Evolutionary conservation across 2,888 invertebrate species (phyloP), one percentile per base, ranked within the genome.

Genomic region (Tenodera sinensis): DNA sequence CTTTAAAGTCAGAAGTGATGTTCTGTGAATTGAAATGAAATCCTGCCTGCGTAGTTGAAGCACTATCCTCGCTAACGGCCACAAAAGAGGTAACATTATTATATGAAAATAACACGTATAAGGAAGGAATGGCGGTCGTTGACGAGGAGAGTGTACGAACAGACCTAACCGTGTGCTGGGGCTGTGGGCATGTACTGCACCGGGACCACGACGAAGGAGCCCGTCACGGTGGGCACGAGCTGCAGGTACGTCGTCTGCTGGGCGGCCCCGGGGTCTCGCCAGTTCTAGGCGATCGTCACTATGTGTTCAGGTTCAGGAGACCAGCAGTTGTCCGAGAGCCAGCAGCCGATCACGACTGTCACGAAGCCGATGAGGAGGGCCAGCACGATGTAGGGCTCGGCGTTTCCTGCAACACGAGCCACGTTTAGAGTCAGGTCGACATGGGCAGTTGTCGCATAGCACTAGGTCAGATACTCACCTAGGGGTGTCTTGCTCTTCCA

Each of bases 261-360:
- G 54, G 20, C 54, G 4, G 20, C 20, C 20, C 20, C 87, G 82
- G 87, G 42, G 87, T 83, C 28, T 34, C 87, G 34, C 87, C 89
- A 89, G 30, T 89, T 89, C 96, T 96, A 96, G 94, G 96, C 96
- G 92, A 96, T 94, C 92, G 96, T 95, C 92, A 95, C 93, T 90
- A 94, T 93, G 92, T 95, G 95, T 92, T 96, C 96, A 89, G 96
- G 96, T 93, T 96, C 96, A 91, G 96, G 96, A 89, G 96, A 96
- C 96, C 96, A 96, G 93, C 96, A 96, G 94, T 96, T 96, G 95
- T 96, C 96, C 82, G 96, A 96, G 89, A 96, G 94, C 96, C 96
- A 96, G 93, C 96, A 96, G 91, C 96, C 96, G 91, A 96, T 96
- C 91, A 96, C 96, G 90, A 96, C 96, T 25, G 96, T 96, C 92